Conservation (phyloP, 2,797 vertebrate genomes). For the Champsocephalus gunnari region DNA sequence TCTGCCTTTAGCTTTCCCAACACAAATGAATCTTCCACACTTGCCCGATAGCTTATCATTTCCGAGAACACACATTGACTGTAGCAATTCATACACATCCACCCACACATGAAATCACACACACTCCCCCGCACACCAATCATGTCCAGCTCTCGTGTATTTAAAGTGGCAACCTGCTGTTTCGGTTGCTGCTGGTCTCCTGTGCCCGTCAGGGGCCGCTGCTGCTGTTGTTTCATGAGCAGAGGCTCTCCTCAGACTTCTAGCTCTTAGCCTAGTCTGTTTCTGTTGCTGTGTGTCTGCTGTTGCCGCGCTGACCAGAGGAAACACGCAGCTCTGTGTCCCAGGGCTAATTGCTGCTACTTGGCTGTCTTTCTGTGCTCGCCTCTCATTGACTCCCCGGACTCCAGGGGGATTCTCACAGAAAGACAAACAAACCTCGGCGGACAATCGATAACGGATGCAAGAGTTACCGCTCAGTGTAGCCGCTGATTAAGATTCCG, state of each 20-base stretch:
- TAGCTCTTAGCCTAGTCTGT: conserved; percentile 35
- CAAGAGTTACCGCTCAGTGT: conserved; percentile 70
- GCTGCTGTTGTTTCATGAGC: conserved; percentile 70
- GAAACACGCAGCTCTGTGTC: conserved; percentile 71
- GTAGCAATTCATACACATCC: conserved; percentile 10
- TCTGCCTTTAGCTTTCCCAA: conserved; percentile 21
- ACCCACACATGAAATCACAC: conserved; percentile 25
- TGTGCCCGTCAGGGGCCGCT: conserved; percentile 59
- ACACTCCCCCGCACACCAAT: conserved; percentile 23
- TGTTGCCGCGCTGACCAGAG: conserved; percentile 65
- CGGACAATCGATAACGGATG: conserved; percentile 81
- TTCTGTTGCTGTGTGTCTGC: conserved; percentile 52
- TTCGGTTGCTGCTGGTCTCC: conserved; percentile 47
- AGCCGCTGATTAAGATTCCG: conserved; percentile 78
- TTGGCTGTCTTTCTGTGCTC: conserved; percentile 72
- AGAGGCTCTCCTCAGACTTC: conserved; percentile 44
- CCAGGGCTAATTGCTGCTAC: conserved; percentile 80
- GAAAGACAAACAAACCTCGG: conserved; percentile 83
- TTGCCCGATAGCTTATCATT: conserved; percentile 29
- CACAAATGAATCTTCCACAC: conserved; percentile 50
- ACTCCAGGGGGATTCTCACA: conserved; percentile 71
- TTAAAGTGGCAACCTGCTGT: conserved; percentile 68
- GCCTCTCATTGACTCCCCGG: conserved; percentile 76
- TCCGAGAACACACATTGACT: conserved; percentile 20
- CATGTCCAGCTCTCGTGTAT: conserved; percentile 52